A percentile compares a stretch with the other conserved stretches of the same genome.
These are phyloP conservation scores for Tricholaema leucomelas DNA, from an alignment of 2,113 vertebrate genomes.

Conservation along the genomic window DNA sequence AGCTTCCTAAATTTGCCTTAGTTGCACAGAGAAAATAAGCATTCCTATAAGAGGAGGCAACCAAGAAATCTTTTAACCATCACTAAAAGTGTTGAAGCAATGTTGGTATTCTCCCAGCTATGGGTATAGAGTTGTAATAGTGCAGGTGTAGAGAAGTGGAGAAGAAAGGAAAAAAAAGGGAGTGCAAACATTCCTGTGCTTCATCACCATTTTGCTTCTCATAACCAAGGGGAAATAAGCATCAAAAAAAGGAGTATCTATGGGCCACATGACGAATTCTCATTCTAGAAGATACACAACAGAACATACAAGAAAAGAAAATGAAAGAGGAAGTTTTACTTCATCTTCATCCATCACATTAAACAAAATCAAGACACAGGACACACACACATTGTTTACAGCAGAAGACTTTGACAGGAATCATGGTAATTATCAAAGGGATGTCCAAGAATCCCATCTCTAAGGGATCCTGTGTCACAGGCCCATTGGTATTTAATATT, in stretches of 20 bases:
- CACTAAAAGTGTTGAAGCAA: neutral
- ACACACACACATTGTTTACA: neutral
- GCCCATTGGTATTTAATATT: too few relatives aligned
- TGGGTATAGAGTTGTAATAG: accelerated
- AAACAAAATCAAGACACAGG: neutral
- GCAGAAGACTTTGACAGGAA: neutral
- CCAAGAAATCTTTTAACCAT: neutral
- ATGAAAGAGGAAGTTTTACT: neutral
- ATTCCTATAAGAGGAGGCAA: neutral
- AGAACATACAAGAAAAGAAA: neutral
- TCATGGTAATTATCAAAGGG: neutral
- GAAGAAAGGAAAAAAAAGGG: neutral
- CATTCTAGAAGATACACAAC: neutral
- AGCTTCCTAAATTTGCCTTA: neutral
- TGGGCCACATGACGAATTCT: neutral
- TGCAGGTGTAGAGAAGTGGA: neutral
- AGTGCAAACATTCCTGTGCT: neutral
- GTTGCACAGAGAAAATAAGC: neutral
- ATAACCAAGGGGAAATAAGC: neutral
- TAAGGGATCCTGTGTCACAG: neutral
- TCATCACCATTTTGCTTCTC: neutral
- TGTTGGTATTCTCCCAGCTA: neutral
- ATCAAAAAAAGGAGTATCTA: neutral
- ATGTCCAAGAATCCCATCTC: neutral
- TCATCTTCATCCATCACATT: neutral